Evolutionary conservation across 2,113 vertebrate genomes (phyloP).

Genomic region (Octodon degus): DNA sequence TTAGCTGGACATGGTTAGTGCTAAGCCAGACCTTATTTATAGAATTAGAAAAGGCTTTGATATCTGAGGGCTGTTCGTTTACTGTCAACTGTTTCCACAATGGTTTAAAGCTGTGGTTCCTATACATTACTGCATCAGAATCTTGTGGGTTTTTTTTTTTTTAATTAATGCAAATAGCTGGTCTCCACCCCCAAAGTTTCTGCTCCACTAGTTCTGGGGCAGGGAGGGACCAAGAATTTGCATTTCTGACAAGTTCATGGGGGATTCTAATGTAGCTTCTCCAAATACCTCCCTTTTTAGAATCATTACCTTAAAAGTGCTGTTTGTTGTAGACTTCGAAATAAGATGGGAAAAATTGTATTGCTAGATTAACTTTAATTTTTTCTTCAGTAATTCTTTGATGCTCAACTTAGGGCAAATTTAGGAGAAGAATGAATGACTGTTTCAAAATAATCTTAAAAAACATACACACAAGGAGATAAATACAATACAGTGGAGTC

Average conservation of each 20-base stretch:
- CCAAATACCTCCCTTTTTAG: background rate
- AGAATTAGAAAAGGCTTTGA: background rate
- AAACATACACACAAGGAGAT: background rate
- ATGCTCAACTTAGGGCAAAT: background rate
- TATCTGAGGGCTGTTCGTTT: background rate
- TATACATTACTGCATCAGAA: background rate
- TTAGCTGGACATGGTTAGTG: background rate
- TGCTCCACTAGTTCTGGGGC: background rate
- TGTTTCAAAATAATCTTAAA: slow-evolving; percentile 12
- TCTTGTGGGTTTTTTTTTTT: background rate
- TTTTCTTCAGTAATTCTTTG: background rate
- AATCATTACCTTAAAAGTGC: background rate
- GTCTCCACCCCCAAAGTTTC: background rate
- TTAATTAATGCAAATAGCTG: background rate
- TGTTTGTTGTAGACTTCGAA: background rate
- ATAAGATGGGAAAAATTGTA: background rate
- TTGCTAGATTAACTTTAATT: slow-evolving; percentile 21
- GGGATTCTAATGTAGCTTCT: background rate
- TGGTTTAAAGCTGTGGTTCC: slow-evolving; percentile 5
- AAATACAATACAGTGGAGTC: background rate
- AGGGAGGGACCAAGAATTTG: slow-evolving; percentile 12
- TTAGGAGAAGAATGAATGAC: background rate
- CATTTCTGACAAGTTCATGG: slow-evolving; percentile 34
- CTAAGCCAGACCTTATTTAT: background rate
- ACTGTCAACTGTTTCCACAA: background rate